phyloP scores from a whole-genome alignment of 2,113 vertebrate genomes.

The Meriones unguiculatus region DNA sequence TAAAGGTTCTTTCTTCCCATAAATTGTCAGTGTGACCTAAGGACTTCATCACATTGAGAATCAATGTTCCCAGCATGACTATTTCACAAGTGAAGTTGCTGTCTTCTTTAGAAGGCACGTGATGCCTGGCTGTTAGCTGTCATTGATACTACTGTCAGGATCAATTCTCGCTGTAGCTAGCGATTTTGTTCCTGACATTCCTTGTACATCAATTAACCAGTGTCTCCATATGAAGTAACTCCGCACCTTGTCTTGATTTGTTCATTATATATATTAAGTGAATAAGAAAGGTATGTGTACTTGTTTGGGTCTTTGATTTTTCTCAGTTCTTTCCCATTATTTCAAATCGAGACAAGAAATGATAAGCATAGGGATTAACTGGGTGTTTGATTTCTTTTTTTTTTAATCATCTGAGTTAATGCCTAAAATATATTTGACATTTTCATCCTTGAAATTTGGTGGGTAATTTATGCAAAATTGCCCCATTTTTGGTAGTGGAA shows the following conservation, averaged over 20 bases:
- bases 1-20: not conserved
- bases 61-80: not conserved
- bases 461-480: not conserved
- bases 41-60: not conserved
- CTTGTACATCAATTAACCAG: constrained; percentile 17
- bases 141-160: not conserved
- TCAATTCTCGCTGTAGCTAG: constrained; percentile 8
- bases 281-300: not conserved
- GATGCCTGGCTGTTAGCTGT: not conserved
- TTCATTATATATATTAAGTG: not conserved
- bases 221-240: not conserved
- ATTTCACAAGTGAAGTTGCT: not conserved
- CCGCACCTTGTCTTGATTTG: constrained; percentile 37
- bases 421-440: not conserved
- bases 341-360: not conserved
- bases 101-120: not conserved
- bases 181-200: constrained; percentile 30
- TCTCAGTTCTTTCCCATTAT: not conserved
- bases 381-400: not conserved
- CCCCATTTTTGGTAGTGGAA: not conserved
- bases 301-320: not conserved
- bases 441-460: constrained; percentile 1
- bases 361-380: not conserved
- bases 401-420: not conserved
- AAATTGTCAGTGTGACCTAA: not conserved